Evolutionary conservation across 2,888 invertebrate genomes (phyloP), one percentile per base, ranked within the genome.

Genomic region (Mythimna impura): DNA sequence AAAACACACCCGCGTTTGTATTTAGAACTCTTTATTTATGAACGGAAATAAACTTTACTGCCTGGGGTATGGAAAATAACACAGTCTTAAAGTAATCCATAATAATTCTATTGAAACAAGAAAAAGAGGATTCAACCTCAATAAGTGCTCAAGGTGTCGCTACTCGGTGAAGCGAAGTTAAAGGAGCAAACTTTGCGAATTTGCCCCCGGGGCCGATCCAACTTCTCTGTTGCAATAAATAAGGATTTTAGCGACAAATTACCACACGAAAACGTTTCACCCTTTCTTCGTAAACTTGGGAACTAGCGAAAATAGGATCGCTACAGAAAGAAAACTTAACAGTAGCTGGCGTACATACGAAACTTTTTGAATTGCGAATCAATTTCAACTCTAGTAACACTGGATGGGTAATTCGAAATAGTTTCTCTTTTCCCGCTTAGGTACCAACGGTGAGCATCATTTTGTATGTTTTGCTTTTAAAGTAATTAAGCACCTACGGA

Each of bases 181-280:
- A 94, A 95, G 95, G 93, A 94, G 94, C 93, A 92, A 95, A 95
- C 91, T 95, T 95, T 93, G 90, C 89, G 92, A 94, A 92, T 93
- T 94, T 91, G 91, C 94, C 94, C 94, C 91, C 92, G 93, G 93
- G 95, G 92, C 93, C 94, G 94, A 94, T 94, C 93, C 93, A 94
- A 95, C 92, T 95, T 94, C 93, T 90, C 92, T 91, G 93, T 94
- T 94, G 95, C 95, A 94, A 95, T 95, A 95, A 95, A 95, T 95
- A 95, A 95, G 95, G 95, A 95, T 95, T 95, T 95, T 94, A 95
- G 94, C 94, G 95, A 95, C 95, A 95, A 95, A 95, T 95, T 95
- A 94, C 95, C 95, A 92, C 92, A 93, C 92, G 92, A 94, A 94
- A 94, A 93, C 93, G 93, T 93, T 93, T 93, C 91, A 92, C 94